Base-by-base conservation (phyloP, 2,113 vertebrate genomes). In the Acanthochromis polyacanthus region DNA sequence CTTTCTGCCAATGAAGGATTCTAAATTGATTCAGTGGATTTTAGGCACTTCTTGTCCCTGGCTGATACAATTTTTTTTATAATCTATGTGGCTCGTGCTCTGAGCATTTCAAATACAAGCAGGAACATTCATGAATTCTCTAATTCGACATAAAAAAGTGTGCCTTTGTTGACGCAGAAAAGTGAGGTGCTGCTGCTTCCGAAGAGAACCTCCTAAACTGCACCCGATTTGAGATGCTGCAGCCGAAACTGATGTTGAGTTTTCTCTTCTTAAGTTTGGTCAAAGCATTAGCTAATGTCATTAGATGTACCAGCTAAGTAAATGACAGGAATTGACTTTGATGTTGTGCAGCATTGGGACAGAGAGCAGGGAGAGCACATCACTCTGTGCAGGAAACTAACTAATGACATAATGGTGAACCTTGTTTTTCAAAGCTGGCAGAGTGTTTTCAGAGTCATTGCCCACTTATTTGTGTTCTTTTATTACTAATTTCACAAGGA, bases 11-110 rank as follows among this genome's bases (percentile, higher is more conserved):
- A 17, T 59, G 23, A 74, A 62, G 58, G 23, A 52, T 48, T 80
- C 73, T 75, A 38, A 79, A 84, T 69, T 60, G 68, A 73, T 64
- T 80, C 38, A 57, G 1, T 50, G 45, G 50, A 59, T 71, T 71
- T 67, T 40, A 62, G 71, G 51, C 40, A 22, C 4, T 32, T 71
- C 36, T 38, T 77, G 23, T 56, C 59, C 45, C 30, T n/a, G 64
- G 64, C 64, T 80, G 25, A 64, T 57, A 15, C 8, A 51, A n/a
- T 19, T 2, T 50, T 46, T 46, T 20, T 48, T 70, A 81, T 46
- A 51, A 57, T 70, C 45, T 43, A 30, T 51, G 55, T 71, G 52
- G 61, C 3, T 14, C 57, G 69, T 38, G 23, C 74, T 76, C 11
- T 12, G 14, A 80, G 55, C 71, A 58, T 40, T 30, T 23, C 5